Evolutionary conservation across 2,888 invertebrate species (phyloP).

Genomic region (Brachyopa scutellaris): DNA sequence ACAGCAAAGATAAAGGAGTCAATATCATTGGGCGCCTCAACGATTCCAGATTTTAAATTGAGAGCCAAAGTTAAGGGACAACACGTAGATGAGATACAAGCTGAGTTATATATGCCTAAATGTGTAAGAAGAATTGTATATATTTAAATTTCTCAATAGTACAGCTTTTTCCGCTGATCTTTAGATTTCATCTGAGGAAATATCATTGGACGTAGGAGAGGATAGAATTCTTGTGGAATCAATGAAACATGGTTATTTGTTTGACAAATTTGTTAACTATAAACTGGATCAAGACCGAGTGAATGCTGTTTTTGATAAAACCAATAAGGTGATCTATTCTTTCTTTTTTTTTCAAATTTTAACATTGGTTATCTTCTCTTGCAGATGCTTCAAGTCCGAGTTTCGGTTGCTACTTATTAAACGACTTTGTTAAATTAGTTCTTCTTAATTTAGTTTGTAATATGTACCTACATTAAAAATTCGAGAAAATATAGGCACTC

Average conservation of each 20-base stretch:
- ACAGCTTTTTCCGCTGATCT: conserved; percentile 15
- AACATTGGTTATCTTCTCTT: too few relatives aligned
- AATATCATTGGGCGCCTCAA: conserved; percentile 76
- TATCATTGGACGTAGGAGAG: conserved; percentile 88
- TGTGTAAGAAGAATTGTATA: conserved; percentile 76
- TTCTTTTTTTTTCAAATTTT: too few relatives aligned
- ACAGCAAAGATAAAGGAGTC: conserved; percentile 74
- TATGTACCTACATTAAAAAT: too few relatives aligned
- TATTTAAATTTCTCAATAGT: neutral
- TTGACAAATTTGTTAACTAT: conserved; percentile 88
- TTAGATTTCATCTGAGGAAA: conserved; percentile 85
- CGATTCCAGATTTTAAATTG: conserved; percentile 84
- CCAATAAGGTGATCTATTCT: conserved; percentile 81
- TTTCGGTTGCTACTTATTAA: conserved; percentile 75
- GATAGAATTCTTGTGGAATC: conserved; percentile 88
- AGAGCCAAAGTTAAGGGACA: conserved; percentile 83
- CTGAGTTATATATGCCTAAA: conserved; percentile 81
- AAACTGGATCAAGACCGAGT: conserved; percentile 84
- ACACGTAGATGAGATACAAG: conserved; percentile 78
- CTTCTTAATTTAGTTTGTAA: too few relatives aligned
- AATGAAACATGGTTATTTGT: conserved; percentile 83
- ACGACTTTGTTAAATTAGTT: too few relatives aligned
- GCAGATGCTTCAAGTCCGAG: conserved; percentile 80
- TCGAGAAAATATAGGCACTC: too few relatives aligned
- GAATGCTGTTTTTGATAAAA: conserved; percentile 83